Evolutionary conservation across 2,888 invertebrate species (phyloP), one percentile per base, ranked within the genome.

Genomic region (Troglohyphantes excavatus): DNA sequence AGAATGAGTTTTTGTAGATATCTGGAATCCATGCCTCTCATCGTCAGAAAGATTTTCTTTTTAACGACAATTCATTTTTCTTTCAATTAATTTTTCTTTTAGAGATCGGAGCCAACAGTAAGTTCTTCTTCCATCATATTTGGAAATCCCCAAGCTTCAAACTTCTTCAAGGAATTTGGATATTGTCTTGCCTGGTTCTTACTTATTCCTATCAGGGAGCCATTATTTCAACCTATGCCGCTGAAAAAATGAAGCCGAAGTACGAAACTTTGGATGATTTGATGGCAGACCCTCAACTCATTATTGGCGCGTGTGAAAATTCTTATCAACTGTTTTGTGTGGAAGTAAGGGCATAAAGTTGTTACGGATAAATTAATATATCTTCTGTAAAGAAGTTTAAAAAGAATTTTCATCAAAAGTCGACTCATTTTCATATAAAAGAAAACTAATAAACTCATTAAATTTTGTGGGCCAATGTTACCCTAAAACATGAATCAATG

Each of bases 221-320:
- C 11, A 72, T 86, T 7, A 70, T 70, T 0, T 86, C 86, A 5
- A 79, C 79, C 2, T 86, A 78, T 29, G 72, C 86, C 2, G 53
- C 86, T 0, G 79, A 79, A 19, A 79, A 70, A 63, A n/a, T 79
- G 46, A 79, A 63, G 19, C 86, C 86, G 17, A 43, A 29, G 17
- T 63, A 79, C 21, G 27, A 72, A 29, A 68, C 21, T 3, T 33
- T 86, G 7, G 86, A 86, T 0, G 70, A 86, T 26, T 63, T 86
- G 6, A n/a, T 68, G 6, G 13, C 63, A 2, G 29, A 79, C n/a
- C 53, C 23, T 7, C n/a, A 3, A 43, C 27, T 79, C 2, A 19
- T 23, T 9, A 23, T 78, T 11, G 63, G 72, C 13, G 43, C 78
- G 5, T 79, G 43, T 23, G 26, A 61, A 21, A 72, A 72, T 27